These are phyloP conservation scores for Timandra comae DNA, from an alignment of 2,888 invertebrate genomes.

Conservation along the genomic window DNA sequence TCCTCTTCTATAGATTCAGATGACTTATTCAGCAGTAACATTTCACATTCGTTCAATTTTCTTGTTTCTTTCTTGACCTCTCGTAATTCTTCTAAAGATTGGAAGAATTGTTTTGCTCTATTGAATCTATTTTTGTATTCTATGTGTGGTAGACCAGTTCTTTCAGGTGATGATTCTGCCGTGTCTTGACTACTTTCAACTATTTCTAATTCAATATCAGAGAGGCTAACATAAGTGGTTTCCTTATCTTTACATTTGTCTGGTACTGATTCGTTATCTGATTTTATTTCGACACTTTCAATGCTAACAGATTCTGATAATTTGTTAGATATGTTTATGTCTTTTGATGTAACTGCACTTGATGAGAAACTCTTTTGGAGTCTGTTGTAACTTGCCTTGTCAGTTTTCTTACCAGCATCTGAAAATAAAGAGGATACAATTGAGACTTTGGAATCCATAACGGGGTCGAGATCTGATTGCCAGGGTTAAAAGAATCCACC, in stretches of 20 bases:
- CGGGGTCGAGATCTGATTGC: no score
- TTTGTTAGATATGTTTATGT: constrained; percentile 25
- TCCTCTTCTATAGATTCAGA: constrained; percentile 56
- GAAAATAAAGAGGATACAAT: constrained; percentile 18
- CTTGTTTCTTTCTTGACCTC: constrained; percentile 43
- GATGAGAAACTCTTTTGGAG: constrained; percentile 7
- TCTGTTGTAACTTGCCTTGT: constrained; percentile 9
- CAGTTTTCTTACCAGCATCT: constrained; percentile 38
- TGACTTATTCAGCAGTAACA: constrained; percentile 45
- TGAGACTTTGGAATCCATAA: no score
- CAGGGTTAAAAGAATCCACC: no score
- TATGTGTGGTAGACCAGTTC: constrained; percentile 34
- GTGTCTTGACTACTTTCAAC: constrained; percentile 46
- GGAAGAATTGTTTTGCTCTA: constrained; percentile 66
- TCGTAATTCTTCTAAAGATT: constrained; percentile 63
- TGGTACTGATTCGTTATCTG: constrained; percentile 33
- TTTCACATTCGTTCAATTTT: constrained; percentile 61
- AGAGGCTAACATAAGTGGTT: constrained; percentile 50
- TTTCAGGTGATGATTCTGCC: constrained; percentile 44
- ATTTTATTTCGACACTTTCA: constrained; percentile 30
- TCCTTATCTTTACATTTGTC: constrained; percentile 41
- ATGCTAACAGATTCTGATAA: constrained; percentile 30
- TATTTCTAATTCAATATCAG: constrained; percentile 67
- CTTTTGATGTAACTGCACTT: constrained; percentile 20
- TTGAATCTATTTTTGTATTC: constrained; percentile 69